Evolutionary conservation across 2,888 invertebrate genomes (phyloP), one percentile per base, ranked within the genome.

Genomic region (Lasioglossum vierecki): DNA sequence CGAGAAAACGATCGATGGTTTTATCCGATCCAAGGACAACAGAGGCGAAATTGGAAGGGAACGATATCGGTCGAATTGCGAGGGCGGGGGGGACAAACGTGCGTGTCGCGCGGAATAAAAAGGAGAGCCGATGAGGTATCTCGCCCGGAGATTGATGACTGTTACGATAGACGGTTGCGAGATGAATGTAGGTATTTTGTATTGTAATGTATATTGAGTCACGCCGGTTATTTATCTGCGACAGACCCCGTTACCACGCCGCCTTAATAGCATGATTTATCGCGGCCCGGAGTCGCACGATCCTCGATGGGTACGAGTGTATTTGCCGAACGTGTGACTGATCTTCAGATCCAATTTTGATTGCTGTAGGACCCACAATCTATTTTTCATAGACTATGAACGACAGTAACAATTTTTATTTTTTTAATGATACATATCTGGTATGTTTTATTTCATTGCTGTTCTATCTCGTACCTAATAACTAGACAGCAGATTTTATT

Each of bases 21-120:
- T 88, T 80, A 84, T 83, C 80, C 76, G 82, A 35, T 79, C 76
- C 75, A 88, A 85, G 84, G 82, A 80, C 81, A 83, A 82, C 79
- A 57, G 66, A 41, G 76, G 44, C 57, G 72, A 86, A 83, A 89
- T 88, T 82, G 84, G 73, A 66, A 73, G 75, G 83, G 75, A 63
- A 76, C 68, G 82, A 85, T 83, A 80, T 70, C 71, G 73, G 63
- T 82, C 72, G 35, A 46, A 76, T 72, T 46, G 30, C 41, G 73
- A 49, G 3, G 63, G 49, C 3, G 41, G 46, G 35, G 35, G 72
- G 18, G 57, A 57, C n/a, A 57, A 57, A 9, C 13, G 49, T 44
- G 79, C 74, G 76, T 82, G 79, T 77, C 53, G 76, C 49, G 30
- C 26, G 49, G 78, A 80, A 80, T 78, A 66, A 68, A 82, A 82